A percentile compares a stretch with the other conserved stretches of the same genome.
phyloP scores from a whole-genome alignment of 2,888 invertebrate species.

The Epistrophe eligans region DNA sequence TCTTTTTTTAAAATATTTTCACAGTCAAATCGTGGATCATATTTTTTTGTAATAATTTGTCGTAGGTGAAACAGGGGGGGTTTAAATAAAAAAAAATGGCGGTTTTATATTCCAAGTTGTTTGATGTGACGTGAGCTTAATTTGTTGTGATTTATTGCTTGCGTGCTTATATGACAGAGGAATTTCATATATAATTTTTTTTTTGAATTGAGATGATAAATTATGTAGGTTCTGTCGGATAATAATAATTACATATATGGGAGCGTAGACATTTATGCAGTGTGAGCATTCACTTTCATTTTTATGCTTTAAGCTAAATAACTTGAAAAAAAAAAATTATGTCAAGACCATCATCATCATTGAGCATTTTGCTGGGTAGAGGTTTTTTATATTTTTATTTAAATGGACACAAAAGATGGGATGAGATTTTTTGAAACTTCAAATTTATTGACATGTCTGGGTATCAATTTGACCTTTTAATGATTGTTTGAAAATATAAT shows the following conservation, averaged over 20 bases:
- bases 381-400: not conserved
- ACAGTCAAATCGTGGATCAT: conserved; percentile 11
- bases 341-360: conserved; percentile 40
- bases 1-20: conserved; percentile 1
- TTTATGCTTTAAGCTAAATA: conserved; percentile 35
- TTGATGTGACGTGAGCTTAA: conserved; percentile 60
- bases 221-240: conserved; percentile 34
- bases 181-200: conserved; percentile 40
- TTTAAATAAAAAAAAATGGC: conserved; percentile 36
- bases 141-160: conserved; percentile 65
- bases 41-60: conserved; percentile 3
- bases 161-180: conserved; percentile 34
- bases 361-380: conserved; percentile 5
- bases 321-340: too few species aligned
- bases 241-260: conserved; percentile 30
- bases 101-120: conserved; percentile 30
- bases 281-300: conserved; percentile 57
- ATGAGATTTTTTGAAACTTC: conserved; percentile 4
- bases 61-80: conserved; percentile 39
- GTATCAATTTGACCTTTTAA: conserved; percentile 9
- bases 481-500: not conserved
- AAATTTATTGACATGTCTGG: conserved; percentile 9
- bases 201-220: conserved; percentile 42
- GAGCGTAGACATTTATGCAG: conserved; percentile 28
- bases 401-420: not conserved